phyloP scores from a whole-genome alignment of 2,797 vertebrate species.

The Babyrousa celebensis region DNA sequence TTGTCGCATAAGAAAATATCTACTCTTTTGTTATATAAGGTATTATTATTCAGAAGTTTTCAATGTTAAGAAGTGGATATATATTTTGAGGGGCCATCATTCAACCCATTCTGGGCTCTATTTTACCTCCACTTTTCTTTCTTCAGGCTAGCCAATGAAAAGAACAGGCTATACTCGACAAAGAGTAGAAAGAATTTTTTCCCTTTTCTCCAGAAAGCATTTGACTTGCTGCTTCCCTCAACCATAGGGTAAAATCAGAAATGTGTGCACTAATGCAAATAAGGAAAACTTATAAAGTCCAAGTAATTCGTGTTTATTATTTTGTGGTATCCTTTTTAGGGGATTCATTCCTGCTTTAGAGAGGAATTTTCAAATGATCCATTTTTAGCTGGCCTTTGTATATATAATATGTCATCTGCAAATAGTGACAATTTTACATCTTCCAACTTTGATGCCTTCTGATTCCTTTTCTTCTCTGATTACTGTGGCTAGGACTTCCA shows the following conservation, averaged over 20 bases:
- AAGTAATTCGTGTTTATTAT: conserved; percentile 59
- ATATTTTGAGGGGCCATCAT: neutral
- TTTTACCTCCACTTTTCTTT: neutral
- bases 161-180: neutral
- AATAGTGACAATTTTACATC: neutral
- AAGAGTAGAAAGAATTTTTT: neutral
- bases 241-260: neutral
- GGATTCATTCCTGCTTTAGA: neutral
- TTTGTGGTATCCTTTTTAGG: neutral
- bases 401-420: neutral
- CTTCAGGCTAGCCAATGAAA: neutral
- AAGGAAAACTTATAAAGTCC: neutral
- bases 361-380: neutral
- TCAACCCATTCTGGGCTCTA: neutral
- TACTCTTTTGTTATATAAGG: neutral
- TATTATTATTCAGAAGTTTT: conserved; percentile 4
- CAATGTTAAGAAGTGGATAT: neutral
- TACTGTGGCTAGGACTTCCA: neutral
- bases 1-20: neutral
- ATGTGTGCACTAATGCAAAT: conserved; percentile 3
- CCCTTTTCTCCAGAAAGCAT: neutral
- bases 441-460: neutral
- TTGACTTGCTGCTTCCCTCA: neutral
- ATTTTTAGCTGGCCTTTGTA: neutral
- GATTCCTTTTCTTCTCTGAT: no score